Base-by-base conservation (phyloP, 2,113 vertebrate species). In the Tupaia tana region DNA sequence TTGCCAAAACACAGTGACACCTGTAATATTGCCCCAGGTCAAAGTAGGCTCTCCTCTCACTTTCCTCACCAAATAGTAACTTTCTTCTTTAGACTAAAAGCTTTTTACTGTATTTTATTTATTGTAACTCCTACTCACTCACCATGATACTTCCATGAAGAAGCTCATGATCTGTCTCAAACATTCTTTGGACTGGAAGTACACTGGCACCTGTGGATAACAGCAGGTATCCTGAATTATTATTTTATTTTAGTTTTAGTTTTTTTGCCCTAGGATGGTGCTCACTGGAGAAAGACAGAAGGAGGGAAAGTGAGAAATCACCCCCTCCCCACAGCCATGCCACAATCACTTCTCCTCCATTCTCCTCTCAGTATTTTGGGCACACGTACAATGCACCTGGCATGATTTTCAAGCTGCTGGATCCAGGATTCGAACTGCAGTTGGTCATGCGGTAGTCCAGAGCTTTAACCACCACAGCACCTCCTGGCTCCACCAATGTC, bases 61-160 rank as follows among this genome's bases (percentile, higher is more conserved):
- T 34, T 78, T 58, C 14, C 13, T 77, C 31, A 86, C 13, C 24
- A 77, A 78, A 29, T 8, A 52, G 52, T 61, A 52, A 61, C 58
- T 85, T 78, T 43, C 61, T 83, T 34, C 54, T 91, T 77, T 89
- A 7, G 78, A 61, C 19, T n/a, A 22, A 64, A 83, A 15, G 25
- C 13, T 7, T 66, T 79, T 88, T 43, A 75, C 56, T n/a, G 75
- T 64, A 70, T 87, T 94, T 82, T 81, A 81, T 81, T 84, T 90
- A 56, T 81, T 82, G 22, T 27, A 83, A 93, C 19, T 84, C 25
- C 22, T 95, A 43, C 43, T 43, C 43, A 43, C 43, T 43, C 43
- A 43, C 43, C 43, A 43, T 58, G 29, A 52, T 52, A 18, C 13
- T 56, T 22, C 25, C 66, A 52, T 43, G 15, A 14, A 73, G 22